phyloP scores from a whole-genome alignment of 1,140 invertebrate genomes.

The Lamellibrachia luymesi region DNA sequence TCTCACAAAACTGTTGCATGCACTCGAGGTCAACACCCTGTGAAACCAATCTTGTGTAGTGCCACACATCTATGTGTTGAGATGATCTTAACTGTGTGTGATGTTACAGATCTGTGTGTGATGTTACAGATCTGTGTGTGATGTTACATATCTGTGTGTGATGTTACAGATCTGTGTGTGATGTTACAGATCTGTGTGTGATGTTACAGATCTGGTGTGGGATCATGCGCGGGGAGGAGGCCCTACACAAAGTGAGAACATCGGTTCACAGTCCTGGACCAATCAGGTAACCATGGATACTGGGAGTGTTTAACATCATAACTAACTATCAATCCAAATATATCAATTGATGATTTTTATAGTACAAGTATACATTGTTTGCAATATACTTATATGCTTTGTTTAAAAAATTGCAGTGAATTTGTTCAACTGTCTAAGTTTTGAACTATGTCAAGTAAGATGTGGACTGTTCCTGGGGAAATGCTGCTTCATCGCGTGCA shows the following conservation, averaged over 20 bases:
- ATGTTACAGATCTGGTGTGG: conserved; percentile 86
- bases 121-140: background rate
- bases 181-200: background rate
- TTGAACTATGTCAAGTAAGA: background rate
- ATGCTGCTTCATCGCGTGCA: too few species aligned
- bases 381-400: background rate
- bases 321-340: background rate
- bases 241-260: conserved; percentile 87
- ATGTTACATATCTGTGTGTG: conserved; percentile 68
- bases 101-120: background rate
- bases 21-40: too few species aligned
- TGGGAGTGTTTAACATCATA: background rate
- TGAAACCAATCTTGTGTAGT: too few species aligned
- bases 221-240: conserved; percentile 92
- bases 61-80: background rate
- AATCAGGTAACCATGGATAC: conserved; percentile 64
- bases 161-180: background rate
- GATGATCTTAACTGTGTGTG: background rate
- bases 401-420: background rate
- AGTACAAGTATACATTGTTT: background rate
- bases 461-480: too few species aligned
- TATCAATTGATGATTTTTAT: background rate
- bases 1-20: too few species aligned
- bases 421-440: background rate
- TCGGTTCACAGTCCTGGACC: conserved; percentile 93